phyloP scores from a whole-genome alignment of 1,140 invertebrate genomes.

The Plectus sambesii region DNA sequence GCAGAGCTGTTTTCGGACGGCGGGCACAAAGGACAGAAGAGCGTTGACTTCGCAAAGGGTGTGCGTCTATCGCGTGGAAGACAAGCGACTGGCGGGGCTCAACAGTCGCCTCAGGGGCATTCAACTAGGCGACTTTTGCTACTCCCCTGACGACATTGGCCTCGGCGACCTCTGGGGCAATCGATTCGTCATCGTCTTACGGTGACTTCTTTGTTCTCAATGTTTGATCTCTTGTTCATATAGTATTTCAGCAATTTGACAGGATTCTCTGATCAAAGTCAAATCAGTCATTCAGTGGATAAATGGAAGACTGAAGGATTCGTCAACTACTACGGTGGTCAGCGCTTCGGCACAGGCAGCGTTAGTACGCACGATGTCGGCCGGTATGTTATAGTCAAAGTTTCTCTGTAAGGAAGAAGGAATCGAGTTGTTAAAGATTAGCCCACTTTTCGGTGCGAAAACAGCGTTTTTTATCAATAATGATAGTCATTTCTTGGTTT shows the following conservation, averaged over 20 bases:
- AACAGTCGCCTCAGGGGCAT: constrained; percentile 28
- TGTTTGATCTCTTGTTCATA: no score
- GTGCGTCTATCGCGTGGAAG: constrained; percentile 58
- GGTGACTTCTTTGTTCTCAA: constrained; percentile 13
- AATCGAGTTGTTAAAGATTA: no score
- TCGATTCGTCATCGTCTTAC: constrained; percentile 35
- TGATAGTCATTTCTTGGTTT: no score
- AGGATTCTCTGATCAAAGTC: constrained; percentile 40
- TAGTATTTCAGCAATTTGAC: constrained; percentile 9
- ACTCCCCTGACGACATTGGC: constrained; percentile 24
- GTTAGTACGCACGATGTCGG: constrained; percentile 76
- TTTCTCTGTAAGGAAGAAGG: no score
- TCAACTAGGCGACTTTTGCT: constrained; percentile 31
- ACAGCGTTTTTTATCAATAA: constrained; percentile 62
- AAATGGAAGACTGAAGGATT: constrained; percentile 67
- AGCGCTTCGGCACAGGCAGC: constrained; percentile 76
- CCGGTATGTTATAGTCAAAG: no score
- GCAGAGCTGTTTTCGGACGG: constrained; percentile 62
- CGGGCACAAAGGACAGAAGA: constrained; percentile 86
- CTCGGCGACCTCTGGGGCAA: constrained; percentile 39
- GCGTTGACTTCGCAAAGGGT: constrained; percentile 81
- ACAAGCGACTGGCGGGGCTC: constrained; percentile 26
- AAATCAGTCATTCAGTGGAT: constrained; percentile 56
- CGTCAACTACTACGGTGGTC: constrained; percentile 93
- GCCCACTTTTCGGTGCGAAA: no score